phyloP scores from a whole-genome alignment of 2,797 vertebrate species.

The Silurus aristotelis region DNA sequence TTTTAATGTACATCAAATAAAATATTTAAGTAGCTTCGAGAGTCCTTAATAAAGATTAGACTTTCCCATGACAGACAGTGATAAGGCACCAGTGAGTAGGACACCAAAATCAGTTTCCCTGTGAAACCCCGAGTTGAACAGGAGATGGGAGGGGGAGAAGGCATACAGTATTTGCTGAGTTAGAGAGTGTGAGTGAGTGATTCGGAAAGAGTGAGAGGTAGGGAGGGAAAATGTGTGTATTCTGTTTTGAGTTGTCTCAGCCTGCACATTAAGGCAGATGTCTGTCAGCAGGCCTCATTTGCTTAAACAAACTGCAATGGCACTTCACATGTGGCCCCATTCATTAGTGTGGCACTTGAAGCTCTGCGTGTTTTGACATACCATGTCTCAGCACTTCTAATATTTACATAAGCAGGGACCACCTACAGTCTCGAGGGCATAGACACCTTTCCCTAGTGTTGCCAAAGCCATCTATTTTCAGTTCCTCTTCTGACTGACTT shows the following conservation, averaged over 20 bases:
- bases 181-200: constrained; percentile 3
- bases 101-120: constrained; percentile 49
- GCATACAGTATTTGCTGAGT: constrained; percentile 28
- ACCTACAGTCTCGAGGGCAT: constrained; percentile 67
- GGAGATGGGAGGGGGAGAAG: constrained; percentile 25
- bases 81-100: constrained; percentile 70
- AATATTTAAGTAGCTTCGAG: constrained; percentile 72
- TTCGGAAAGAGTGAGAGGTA: constrained; percentile 28
- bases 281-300: constrained; percentile 69
- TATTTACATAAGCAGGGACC: constrained; percentile 72
- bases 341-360: constrained; percentile 63
- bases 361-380: constrained; percentile 61
- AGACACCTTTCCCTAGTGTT: constrained; percentile 51
- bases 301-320: constrained; percentile 68
- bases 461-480: constrained; percentile 62
- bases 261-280: constrained; percentile 62
- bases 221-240: constrained; percentile 58
- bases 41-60: constrained; percentile 69
- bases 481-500: constrained; percentile 54
- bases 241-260: constrained; percentile 45
- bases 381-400: constrained; percentile 63
- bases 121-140: constrained; percentile 40
- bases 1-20: constrained; percentile 57
- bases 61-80: constrained; percentile 74
- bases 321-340: constrained; percentile 66